phyloP scores from a whole-genome alignment of 2,797 vertebrate species.

The Phoebastria nigripes region DNA sequence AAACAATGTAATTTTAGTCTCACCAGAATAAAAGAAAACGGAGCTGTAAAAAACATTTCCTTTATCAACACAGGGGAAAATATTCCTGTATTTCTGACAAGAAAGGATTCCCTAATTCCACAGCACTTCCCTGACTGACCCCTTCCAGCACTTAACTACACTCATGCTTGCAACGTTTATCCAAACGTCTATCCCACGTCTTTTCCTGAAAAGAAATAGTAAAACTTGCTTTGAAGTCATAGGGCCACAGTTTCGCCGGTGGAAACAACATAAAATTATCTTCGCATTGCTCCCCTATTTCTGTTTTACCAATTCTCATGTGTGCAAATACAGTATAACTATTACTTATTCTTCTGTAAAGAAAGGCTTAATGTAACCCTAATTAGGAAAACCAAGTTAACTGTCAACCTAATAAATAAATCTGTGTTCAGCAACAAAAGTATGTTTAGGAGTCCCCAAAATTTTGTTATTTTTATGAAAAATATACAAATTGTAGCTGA shows the following conservation, averaged over 20 bases:
- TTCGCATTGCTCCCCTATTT: not conserved
- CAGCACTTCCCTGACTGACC: not conserved
- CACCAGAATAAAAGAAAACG: not conserved
- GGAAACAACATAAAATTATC: not conserved
- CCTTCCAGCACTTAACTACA: not conserved
- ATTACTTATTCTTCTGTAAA: not conserved
- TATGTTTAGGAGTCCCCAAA: not conserved
- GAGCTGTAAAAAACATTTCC: not conserved
- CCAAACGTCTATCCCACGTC: not conserved
- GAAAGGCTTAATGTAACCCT: not conserved
- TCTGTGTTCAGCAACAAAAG: not conserved
- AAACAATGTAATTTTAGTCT: not conserved
- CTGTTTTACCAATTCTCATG: not conserved
- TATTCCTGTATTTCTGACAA: not conserved
- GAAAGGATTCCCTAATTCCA: not conserved
- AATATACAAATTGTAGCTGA: not conserved
- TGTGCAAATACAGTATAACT: not conserved
- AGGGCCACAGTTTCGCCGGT: not conserved
- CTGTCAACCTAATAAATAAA: not conserved
- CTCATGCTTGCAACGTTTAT: not conserved
- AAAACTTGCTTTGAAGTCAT: not conserved
- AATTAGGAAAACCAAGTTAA: not conserved
- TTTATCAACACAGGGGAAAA: not conserved
- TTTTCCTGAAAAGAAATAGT: not conserved
- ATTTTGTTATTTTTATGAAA: not conserved